A percentile compares a stretch with the other conserved stretches of the same genome.
These are phyloP conservation scores for Chrysopilus asiliformis DNA, from an alignment of 2,888 invertebrate species.

Conservation along the genomic window DNA sequence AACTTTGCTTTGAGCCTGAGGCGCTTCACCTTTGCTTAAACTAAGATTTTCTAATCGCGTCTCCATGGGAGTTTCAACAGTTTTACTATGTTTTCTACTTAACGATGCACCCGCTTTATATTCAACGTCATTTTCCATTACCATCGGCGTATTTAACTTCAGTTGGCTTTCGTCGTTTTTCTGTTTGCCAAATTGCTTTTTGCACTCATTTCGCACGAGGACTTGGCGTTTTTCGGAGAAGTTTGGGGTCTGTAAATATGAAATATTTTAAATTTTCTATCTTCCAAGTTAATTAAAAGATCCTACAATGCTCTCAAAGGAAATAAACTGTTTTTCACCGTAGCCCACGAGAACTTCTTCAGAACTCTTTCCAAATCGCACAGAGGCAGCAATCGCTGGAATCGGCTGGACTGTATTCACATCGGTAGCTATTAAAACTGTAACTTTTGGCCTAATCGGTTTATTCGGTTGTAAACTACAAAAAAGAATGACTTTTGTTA, in stretches of 20 bases:
- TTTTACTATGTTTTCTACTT: conserved; percentile 23
- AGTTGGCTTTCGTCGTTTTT: conserved; percentile 14
- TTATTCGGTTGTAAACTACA: conserved; percentile 36
- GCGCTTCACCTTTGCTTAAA: conserved; percentile 40
- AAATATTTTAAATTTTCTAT: not conserved
- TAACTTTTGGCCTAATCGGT: conserved; percentile 49
- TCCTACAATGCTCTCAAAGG: conserved; percentile 46
- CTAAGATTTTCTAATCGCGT: conserved; percentile 67
- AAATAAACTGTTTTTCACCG: conserved; percentile 42
- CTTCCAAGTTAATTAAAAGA: conserved; percentile 2
- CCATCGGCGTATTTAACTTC: conserved; percentile 25
- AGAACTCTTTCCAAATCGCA: conserved; percentile 26
- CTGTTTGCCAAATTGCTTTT: conserved; percentile 20
- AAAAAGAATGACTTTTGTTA: conserved; percentile 3
- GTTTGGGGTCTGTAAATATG: conserved; percentile 36
- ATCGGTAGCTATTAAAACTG: conserved; percentile 47
- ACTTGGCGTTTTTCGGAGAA: conserved; percentile 40
- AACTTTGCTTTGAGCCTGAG: conserved; percentile 57
- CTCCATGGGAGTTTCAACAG: conserved; percentile 52
- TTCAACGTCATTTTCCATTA: conserved; percentile 24
- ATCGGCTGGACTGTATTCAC: conserved; percentile 40
- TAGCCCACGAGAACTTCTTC: conserved; percentile 42
- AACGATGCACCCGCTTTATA: conserved; percentile 24
- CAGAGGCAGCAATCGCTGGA: conserved; percentile 38
- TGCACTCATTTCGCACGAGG: conserved; percentile 29